Evolutionary conservation across 53 echinoderm and acorn worm species (phyloP), one percentile per base, ranked within the genome.

Genomic region (Henricia sp.): DNA sequence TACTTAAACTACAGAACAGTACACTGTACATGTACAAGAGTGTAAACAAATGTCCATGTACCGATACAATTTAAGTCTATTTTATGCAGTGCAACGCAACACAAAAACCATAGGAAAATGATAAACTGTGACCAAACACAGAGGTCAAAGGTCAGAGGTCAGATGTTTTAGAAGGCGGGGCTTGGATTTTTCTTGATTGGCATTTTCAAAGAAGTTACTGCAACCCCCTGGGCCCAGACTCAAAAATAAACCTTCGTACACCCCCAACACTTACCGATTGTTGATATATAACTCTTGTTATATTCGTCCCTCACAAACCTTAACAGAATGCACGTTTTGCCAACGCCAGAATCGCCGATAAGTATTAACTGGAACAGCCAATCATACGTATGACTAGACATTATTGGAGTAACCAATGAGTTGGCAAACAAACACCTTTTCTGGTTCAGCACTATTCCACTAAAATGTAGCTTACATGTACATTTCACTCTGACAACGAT

Each of bases 281-380:
- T 95, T 77, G 95, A 95, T 90, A 95, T 93, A 89, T 93, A 95
- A 37, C 93, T 90, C 44, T 83, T 86, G 43, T 86, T 95, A 73
- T 91, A 95, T 50, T 89, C 88, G 50, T 89, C 93, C 52, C 86
- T 88, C 66, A 93, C 74, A 86, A 93, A 95, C 65, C 95, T 95
- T 82, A 91, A 86, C 56, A 95, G 83, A 70, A 93, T 88, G 63
- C 95, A 95, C 34, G 95, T 95, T 73, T 95, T 95, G 19, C 95
- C 95, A 66, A 95, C 93, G 50, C 91, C 91, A 27, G 95, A 93
- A 84, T 95, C 95, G 56, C 95, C 95, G 39, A 95, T 93, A 58
- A 93, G 41, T 63, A 95, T 78, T 85, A 95, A 69, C 85, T 93
- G 93, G 70, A 95, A 88, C 69, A 93, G 92, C 84, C 91, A 85